These are phyloP conservation scores for Muscicapa striata DNA, from an alignment of 2,797 vertebrate species.

Conservation along the genomic window DNA sequence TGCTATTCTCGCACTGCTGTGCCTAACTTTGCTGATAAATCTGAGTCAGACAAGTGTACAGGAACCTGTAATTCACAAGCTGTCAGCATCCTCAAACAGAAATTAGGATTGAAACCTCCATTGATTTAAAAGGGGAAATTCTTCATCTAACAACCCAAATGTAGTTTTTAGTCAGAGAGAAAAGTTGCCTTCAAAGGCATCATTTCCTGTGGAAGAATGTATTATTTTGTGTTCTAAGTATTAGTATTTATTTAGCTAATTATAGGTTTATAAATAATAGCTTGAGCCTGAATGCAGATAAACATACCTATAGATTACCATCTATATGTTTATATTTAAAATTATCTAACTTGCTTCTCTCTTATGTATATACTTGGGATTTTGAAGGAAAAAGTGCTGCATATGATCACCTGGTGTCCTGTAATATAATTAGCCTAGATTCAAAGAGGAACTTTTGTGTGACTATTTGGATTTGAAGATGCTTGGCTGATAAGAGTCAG, in stretches of 20 bases:
- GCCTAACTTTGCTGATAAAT: slow-evolving; percentile 58
- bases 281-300: not conserved
- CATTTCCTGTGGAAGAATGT: not conserved
- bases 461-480: not conserved
- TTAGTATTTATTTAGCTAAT: not conserved
- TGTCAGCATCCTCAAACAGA: not conserved
- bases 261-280: not conserved
- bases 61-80: slow-evolving; percentile 15
- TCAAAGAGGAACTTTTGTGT: not conserved
- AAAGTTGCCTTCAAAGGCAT: not conserved
- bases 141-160: not conserved
- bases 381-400: not conserved
- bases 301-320: not conserved
- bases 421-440: not conserved
- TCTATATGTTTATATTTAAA: not conserved
- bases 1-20: not conserved
- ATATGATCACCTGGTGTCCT: fast-evolving
- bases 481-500: not conserved
- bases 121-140: slow-evolving; percentile 7
- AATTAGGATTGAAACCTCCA: not conserved
- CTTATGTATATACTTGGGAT: not conserved
- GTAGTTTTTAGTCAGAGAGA: not conserved
- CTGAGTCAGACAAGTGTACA: not conserved
- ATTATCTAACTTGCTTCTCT: not conserved
- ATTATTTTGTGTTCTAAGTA: not conserved